Evolutionary conservation across 1,140 invertebrate species (phyloP).

Genomic region (Eupristina koningsbergeri): DNA sequence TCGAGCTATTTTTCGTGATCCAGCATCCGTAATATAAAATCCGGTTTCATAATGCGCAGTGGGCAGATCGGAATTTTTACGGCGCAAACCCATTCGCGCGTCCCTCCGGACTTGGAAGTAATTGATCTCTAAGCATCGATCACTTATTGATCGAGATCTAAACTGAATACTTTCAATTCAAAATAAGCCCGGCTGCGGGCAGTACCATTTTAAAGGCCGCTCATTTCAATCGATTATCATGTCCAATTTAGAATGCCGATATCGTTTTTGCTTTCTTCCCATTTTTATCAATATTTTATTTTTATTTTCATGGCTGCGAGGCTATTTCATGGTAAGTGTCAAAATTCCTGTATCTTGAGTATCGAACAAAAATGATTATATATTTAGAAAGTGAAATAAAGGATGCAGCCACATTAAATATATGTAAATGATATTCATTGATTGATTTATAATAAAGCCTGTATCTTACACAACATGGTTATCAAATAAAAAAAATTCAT

Average conservation of each 20-base stretch:
- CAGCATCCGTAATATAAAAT: background rate
- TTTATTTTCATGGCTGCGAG: background rate
- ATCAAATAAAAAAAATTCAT: background rate
- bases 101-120: background rate
- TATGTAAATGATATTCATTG: background rate
- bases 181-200: background rate
- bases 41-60: background rate
- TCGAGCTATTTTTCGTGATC: background rate
- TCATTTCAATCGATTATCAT: background rate
- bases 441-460: background rate
- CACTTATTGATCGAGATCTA: background rate
- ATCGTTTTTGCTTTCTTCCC: background rate
- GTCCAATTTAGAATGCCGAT: background rate
- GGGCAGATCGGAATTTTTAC: background rate
- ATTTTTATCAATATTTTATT: background rate
- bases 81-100: background rate
- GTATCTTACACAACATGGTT: background rate
- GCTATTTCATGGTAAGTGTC: background rate
- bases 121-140: slow-evolving; percentile 11
- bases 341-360: background rate
- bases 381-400: background rate
- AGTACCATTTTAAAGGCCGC: background rate
- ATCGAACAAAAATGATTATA: background rate
- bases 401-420: background rate
- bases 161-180: background rate